These are phyloP conservation scores for Caenorhabditis afra DNA, from an alignment of 2,888 invertebrate species.

Conservation along the genomic window DNA sequence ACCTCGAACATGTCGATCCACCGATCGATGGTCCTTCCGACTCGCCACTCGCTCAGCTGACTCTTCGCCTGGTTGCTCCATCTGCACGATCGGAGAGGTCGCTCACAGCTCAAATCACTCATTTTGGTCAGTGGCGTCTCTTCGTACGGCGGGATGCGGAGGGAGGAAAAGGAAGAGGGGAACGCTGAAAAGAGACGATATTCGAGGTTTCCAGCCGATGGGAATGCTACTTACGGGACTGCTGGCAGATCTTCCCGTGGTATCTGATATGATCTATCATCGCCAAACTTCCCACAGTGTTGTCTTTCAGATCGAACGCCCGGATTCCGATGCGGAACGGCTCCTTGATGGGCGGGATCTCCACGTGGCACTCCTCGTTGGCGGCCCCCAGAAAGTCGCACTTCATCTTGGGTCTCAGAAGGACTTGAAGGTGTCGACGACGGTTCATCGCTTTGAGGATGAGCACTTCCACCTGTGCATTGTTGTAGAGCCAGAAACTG, in stretches of 20 bases:
- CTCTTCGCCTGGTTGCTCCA: conserved; percentile 65
- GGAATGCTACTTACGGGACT: conserved; percentile 68
- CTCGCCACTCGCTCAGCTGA: conserved; percentile 69
- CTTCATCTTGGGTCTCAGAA: conserved; percentile 72
- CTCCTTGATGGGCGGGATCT: conserved; percentile 73
- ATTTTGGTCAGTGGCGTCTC: conserved; percentile 60
- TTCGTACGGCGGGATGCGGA: conserved; percentile 55
- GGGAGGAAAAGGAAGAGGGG: conserved; percentile 59
- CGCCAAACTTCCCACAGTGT: conserved; percentile 73
- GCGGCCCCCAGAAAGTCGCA: conserved; percentile 72
- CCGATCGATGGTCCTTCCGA: conserved; percentile 68
- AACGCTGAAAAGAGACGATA: conserved; percentile 62
- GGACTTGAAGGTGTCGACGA: conserved; percentile 70
- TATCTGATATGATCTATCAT: conserved; percentile 75
- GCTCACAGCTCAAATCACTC: conserved; percentile 68
- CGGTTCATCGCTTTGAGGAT: conserved; percentile 70
- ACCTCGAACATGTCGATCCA: conserved; percentile 71
- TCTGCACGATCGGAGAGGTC: conserved; percentile 56
- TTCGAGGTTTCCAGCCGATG: no score
- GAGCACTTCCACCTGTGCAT: conserved; percentile 77
- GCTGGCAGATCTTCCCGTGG: conserved; percentile 73
- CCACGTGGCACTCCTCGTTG: conserved; percentile 61
- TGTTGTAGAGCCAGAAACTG: conserved; percentile 80
- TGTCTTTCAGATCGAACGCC: conserved; percentile 73
- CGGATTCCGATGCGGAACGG: conserved; percentile 78